These are phyloP conservation scores for Polypterus senegalus DNA, from an alignment of 2,113 vertebrate species.

Conservation along the genomic window DNA sequence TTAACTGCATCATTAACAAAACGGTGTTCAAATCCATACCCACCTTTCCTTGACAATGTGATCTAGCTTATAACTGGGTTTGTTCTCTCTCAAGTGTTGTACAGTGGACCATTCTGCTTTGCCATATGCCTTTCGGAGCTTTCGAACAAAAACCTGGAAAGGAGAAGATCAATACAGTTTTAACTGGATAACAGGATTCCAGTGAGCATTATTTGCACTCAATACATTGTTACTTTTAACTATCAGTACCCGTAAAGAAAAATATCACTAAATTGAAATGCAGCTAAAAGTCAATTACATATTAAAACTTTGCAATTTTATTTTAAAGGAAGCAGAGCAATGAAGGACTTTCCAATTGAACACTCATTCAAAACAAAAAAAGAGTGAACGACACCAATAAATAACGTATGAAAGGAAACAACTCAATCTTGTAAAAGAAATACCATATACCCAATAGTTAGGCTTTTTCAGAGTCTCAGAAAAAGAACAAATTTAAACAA, in stretches of 20 bases:
- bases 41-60: slow-evolving; percentile 92
- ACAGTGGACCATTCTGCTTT: slow-evolving; percentile 75
- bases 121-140: slow-evolving; percentile 79
- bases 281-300: too few relatives aligned
- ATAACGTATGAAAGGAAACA: not conserved
- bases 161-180: not conserved
- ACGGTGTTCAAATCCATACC: slow-evolving; percentile 8
- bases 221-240: too few relatives aligned
- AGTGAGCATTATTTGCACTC: too few relatives aligned
- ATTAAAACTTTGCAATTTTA: not conserved
- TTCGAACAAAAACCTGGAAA: slow-evolving; percentile 80
- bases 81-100: slow-evolving; percentile 73
- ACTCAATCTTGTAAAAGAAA: accelerated
- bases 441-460: too few relatives aligned
- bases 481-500: too few relatives aligned
- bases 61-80: slow-evolving; percentile 83
- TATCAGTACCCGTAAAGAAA: too few relatives aligned
- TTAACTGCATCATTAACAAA: too few relatives aligned
- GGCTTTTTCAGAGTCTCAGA: too few relatives aligned
- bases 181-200: accelerated
- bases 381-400: not conserved
- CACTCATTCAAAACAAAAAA: not conserved
- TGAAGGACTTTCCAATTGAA: too few relatives aligned
- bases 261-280: too few relatives aligned
- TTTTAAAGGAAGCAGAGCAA: not conserved